These are phyloP conservation scores for Tachysurus fulvidraco DNA, from an alignment of 2,113 vertebrate species.

Conservation along the genomic window DNA sequence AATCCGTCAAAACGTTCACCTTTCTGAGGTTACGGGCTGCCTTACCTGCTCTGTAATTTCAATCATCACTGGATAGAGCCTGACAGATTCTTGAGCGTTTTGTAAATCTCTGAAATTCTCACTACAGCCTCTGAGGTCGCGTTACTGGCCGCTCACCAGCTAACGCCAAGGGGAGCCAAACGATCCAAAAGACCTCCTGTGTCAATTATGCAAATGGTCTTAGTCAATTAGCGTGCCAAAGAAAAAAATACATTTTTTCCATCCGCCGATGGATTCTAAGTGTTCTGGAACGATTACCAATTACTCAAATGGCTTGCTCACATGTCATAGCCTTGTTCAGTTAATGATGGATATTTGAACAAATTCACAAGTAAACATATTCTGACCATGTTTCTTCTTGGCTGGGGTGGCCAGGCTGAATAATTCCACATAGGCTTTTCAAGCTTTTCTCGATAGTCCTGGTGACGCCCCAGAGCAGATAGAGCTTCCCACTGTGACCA, in stretches of 20 bases:
- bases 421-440: slow-evolving; percentile 28
- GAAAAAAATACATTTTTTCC: slow-evolving; percentile 23
- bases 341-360: slow-evolving; percentile 51
- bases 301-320: slow-evolving; percentile 55
- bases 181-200: slow-evolving; percentile 38
- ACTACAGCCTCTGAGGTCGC: background rate
- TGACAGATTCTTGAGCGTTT: background rate
- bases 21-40: background rate
- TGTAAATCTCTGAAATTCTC: background rate
- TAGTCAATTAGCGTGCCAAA: slow-evolving; percentile 44
- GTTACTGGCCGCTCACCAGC: slow-evolving; percentile 33
- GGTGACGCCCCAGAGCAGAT: background rate
- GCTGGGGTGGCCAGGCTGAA: background rate
- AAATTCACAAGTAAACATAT: slow-evolving; percentile 43
- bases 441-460: background rate
- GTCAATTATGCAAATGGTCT: slow-evolving; percentile 54
- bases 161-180: slow-evolving; percentile 15
- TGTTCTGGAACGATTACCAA: slow-evolving; percentile 53
- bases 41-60: slow-evolving; percentile 37
- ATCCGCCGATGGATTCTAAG: slow-evolving; percentile 37
- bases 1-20: slow-evolving; percentile 30
- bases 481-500: background rate
- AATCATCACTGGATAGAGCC: slow-evolving; percentile 23
- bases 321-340: slow-evolving; percentile 50
- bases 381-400: slow-evolving; percentile 36